phyloP scores from a whole-genome alignment of 35 echinoderm and acorn worm species.

The Chiridota heheva region DNA sequence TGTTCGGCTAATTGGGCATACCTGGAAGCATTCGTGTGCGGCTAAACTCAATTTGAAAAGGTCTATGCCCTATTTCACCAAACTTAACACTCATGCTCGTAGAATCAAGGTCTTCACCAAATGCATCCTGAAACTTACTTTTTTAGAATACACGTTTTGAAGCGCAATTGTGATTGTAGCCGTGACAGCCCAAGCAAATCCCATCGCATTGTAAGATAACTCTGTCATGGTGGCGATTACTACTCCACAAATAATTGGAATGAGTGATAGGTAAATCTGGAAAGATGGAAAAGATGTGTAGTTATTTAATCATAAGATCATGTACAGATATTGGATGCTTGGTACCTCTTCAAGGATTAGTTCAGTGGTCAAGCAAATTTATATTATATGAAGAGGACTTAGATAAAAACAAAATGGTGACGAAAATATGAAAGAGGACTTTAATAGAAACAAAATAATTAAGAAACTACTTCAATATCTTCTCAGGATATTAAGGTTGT shows the following conservation, averaged over 20 bases:
- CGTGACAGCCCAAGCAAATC: slow-evolving; percentile 60
- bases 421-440: no score
- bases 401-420: no score
- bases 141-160: slow-evolving; percentile 99
- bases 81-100: neutral
- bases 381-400: no score
- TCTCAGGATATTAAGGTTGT: no score
- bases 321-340: no score
- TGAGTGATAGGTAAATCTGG: slow-evolving; percentile 89
- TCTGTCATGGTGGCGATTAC: slow-evolving; percentile 94
- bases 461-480: no score
- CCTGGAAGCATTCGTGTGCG: neutral
- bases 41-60: no score
- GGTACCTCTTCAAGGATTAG: no score
- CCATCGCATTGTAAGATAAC: slow-evolving; percentile 71
- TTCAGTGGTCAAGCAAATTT: no score
- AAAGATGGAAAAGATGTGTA: neutral
- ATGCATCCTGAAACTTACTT: slow-evolving; percentile 90
- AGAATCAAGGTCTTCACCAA: neutral
- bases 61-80: neutral
- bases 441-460: no score
- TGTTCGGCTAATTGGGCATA: no score
- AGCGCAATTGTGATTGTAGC: slow-evolving; percentile 92
- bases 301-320: no score
- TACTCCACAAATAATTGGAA: slow-evolving; percentile 92